Conservation (phyloP, 2,113 vertebrate genomes). For the Ondatra zibethicus region DNA sequence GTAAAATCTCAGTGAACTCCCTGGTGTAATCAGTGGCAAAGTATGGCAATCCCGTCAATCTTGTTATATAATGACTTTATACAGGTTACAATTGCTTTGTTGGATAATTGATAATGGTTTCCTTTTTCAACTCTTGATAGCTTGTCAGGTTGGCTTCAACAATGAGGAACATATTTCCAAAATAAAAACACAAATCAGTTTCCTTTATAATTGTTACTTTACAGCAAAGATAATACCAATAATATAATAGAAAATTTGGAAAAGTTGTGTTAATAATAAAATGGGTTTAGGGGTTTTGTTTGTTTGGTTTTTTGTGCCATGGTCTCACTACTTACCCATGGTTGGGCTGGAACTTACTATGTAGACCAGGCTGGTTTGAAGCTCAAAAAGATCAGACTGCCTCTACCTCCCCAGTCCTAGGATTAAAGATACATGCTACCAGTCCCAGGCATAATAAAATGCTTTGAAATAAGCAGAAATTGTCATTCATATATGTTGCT, state of each 20-base stretch:
- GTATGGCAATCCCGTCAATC: constrained; percentile 28
- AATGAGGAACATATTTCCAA: constrained; percentile 49
- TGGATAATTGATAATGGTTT: constrained; percentile 14
- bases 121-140: constrained; percentile 44
- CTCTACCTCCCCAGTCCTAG: neutral
- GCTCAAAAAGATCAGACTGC: neutral
- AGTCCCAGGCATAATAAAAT: neutral
- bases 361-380: neutral
- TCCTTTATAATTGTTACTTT: constrained; percentile 39
- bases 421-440: neutral
- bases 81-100: constrained; percentile 44
- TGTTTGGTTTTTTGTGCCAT: neutral
- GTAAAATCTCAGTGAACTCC: constrained; percentile 21
- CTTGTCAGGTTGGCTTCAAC: constrained; percentile 40
- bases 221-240: neutral
- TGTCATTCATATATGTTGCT: constrained; percentile 1
- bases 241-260: neutral
- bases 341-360: neutral
- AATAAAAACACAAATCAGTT: constrained; percentile 49
- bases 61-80: constrained; percentile 31
- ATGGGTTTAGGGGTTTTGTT: neutral
- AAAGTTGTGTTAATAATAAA: neutral
- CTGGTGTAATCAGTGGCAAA: neutral
- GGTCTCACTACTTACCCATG: neutral
- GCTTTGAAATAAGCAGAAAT: constrained; percentile 25